Percentiles rank a stretch among this genome's conserved stretches.
phyloP scores from a whole-genome alignment of 2,797 vertebrate genomes.

The Manis pentadactyla region DNA sequence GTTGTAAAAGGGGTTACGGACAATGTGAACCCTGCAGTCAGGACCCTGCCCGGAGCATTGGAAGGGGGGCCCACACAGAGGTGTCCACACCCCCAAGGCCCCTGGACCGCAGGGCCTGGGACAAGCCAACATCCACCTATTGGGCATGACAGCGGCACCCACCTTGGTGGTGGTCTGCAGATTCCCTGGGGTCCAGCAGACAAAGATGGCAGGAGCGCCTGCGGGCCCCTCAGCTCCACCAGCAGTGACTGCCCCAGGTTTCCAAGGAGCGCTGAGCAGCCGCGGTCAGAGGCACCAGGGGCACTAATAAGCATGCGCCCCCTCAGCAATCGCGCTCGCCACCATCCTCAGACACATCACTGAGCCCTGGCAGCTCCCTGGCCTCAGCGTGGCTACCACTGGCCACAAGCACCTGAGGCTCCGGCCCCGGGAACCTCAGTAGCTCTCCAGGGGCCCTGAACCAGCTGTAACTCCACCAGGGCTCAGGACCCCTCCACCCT shows the following conservation, averaged over 20 bases:
- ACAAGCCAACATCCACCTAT: not conserved
- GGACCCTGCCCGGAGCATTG: no score
- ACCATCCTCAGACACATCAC: not conserved
- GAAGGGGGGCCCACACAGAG: no score
- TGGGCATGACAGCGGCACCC: not conserved
- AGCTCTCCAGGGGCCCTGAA: not conserved
- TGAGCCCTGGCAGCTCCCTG: no score
- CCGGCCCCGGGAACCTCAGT: no score
- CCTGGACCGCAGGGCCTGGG: not conserved
- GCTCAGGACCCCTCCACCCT: rapidly evolving
- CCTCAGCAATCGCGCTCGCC: not conserved
- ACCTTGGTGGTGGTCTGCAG: no score
- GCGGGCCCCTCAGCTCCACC: not conserved
- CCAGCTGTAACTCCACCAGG: rapidly evolving
- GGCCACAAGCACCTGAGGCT: not conserved
- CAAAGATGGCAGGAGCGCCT: not conserved
- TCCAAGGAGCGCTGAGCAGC: not conserved
- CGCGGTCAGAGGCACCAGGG: no score
- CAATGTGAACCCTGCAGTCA: no score
- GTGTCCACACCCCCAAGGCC: not conserved
- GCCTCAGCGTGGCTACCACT: no score
- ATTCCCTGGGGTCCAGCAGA: not conserved
- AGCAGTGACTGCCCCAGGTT: not conserved
- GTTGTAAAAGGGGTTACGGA: no score
- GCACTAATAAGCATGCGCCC: no score